phyloP scores from a whole-genome alignment of 2,113 vertebrate species.

The Aleadryas rufinucha region DNA sequence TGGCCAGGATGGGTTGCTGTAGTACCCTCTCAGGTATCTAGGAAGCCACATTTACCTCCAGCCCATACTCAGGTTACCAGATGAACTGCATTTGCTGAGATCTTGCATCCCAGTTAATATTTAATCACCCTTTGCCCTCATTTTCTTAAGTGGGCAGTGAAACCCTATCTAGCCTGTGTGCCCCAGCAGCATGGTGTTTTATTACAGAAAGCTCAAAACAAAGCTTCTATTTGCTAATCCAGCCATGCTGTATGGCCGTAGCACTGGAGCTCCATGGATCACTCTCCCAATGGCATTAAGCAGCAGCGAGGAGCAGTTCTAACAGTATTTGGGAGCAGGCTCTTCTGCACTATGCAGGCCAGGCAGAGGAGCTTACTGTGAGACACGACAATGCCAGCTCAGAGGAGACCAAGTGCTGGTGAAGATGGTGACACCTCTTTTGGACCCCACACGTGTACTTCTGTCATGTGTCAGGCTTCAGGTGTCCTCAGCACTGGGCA shows the following conservation, averaged over 20 bases:
- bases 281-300: background rate
- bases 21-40: background rate
- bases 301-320: background rate
- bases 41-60: background rate
- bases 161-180: background rate
- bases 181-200: background rate
- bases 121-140: constrained; percentile 21
- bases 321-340: background rate
- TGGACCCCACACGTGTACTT: rapidly evolving
- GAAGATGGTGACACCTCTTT: background rate
- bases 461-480: rapidly evolving
- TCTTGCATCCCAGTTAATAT: constrained; percentile 28
- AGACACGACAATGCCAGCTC: background rate
- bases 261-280: background rate
- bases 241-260: rapidly evolving
- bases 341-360: background rate
- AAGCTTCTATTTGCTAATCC: background rate
- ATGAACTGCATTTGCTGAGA: background rate
- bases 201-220: background rate
- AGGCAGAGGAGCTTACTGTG: background rate
- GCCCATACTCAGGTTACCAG: constrained; percentile 9
- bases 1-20: background rate
- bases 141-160: constrained; percentile 4
- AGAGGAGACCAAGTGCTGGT: background rate
- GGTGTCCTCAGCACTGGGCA: background rate